Percentiles rank a stretch among this genome's conserved stretches.
phyloP scores from a whole-genome alignment of 1,140 invertebrate genomes.

The Drosophila kanapiae region DNA sequence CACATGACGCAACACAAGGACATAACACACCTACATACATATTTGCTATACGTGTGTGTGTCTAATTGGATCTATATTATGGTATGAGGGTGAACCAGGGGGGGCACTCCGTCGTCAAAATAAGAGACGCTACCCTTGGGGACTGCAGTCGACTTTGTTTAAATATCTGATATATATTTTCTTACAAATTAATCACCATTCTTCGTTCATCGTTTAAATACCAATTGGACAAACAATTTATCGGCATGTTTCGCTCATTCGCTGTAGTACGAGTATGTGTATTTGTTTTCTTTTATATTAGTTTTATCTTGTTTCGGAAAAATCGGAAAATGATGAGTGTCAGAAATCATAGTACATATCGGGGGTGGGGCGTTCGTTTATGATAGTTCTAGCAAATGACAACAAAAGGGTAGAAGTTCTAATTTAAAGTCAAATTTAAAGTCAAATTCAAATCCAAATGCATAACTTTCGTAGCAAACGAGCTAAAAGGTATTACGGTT shows the following conservation, averaged over 20 bases:
- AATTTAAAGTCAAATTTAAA: constrained; percentile 36
- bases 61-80: constrained; percentile 52
- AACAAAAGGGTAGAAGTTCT: constrained; percentile 15
- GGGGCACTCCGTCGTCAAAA: constrained; percentile 52
- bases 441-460: constrained; percentile 67
- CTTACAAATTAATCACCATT: constrained; percentile 26
- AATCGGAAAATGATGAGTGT: constrained; percentile 27
- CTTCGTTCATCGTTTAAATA: constrained; percentile 14
- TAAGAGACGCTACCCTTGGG: constrained; percentile 83
- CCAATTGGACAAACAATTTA: constrained; percentile 20
- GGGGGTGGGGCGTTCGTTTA: constrained; percentile 1
- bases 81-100: constrained; percentile 49
- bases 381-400: constrained; percentile 48
- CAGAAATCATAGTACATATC: constrained; percentile 18
- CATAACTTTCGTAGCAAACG: constrained; percentile 76
- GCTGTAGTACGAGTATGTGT: constrained; percentile 38
- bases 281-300: constrained; percentile 23
- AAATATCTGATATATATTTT: constrained; percentile 23
- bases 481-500: constrained; percentile 67
- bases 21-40: constrained; percentile 73
- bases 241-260: constrained; percentile 16
- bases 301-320: constrained; percentile 37
- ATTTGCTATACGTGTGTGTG: constrained; percentile 58
- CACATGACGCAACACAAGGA: constrained; percentile 76
- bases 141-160: constrained; percentile 77